Base-by-base conservation (phyloP, 1,140 invertebrate species). In the Euglossa dilemma region DNA sequence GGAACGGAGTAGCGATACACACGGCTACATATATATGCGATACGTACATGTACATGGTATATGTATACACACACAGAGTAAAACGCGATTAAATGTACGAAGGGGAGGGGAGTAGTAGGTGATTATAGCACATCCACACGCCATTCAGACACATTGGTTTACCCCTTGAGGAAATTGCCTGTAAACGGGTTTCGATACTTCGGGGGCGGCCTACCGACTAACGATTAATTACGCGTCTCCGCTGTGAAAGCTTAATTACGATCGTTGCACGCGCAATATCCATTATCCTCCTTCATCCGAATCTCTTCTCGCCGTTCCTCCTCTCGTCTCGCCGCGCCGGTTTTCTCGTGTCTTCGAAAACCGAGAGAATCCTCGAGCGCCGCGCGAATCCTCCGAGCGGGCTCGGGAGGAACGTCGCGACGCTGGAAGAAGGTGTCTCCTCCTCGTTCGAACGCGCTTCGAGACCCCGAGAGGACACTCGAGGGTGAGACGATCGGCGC, bases 131-230 rank as follows among this genome's bases (percentile, higher is more conserved):
- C 92, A 93, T 93, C 90, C 92, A 91, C 84, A 90, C 89, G 80
- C 79, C 93, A 92, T 94, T 93, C 92, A 93, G 79, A 89, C 90
- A 91, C 86, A 86, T 91, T 91, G 89, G 86, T 92, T 90, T 83
- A 91, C 67, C 82, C 89, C 90, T 90, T 79, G 74, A 91, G 88
- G 87, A 89, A 91, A 92, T 85, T 69, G 85, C 67, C 66, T 88
- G 86, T 83, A 80, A 87, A 88, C 85, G 76, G 78, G 85, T 86
- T 88, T 86, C 88, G 90, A 84, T 87, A 87, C 84, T 80, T 59
- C 52, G 45, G 23, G 77, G 59, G 74, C 83, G 72, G 76, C 85
- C 87, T 91, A 91, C 72, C 72, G 87, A 87, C 90, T 91, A 92
- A 82, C 85, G 88, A 91, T 91, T 90, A 90, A 87, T 81, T 63